Evolutionary conservation across 2,888 invertebrate species (phyloP).

Genomic region (Kuschelorhynchus macadamiae): DNA sequence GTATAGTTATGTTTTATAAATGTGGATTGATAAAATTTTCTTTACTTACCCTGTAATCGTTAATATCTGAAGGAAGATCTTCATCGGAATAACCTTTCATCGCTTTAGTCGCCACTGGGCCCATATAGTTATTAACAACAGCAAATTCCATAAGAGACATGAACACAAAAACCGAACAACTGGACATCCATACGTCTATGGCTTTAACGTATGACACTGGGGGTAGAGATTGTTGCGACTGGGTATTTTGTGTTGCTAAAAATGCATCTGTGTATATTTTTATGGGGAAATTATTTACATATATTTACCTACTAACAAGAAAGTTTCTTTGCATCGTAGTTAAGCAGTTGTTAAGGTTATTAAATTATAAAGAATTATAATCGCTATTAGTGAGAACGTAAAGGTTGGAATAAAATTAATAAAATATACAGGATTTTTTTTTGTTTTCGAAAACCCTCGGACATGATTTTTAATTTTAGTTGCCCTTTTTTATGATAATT

Average conservation of each 20-base stretch:
- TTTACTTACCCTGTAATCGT: conserved; percentile 79
- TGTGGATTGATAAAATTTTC: too few species aligned
- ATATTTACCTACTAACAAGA: neutral
- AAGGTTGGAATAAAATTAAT: too few species aligned
- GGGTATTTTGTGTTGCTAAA: conserved; percentile 91
- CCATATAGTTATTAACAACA: conserved; percentile 89
- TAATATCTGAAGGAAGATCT: conserved; percentile 80
- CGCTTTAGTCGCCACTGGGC: conserved; percentile 87
- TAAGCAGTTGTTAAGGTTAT: too few species aligned
- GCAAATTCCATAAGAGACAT: conserved; percentile 92
- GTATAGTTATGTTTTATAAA: too few species aligned
- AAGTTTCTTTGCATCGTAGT: neutral
- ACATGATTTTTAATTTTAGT: too few species aligned
- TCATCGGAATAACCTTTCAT: conserved; percentile 94
- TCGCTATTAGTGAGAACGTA: too few species aligned
- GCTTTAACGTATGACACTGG: conserved; percentile 95
- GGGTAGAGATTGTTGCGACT: conserved; percentile 89
- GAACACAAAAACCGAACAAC: conserved; percentile 93
- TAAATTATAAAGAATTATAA: too few species aligned
- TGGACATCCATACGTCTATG: conserved; percentile 94
- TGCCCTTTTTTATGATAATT: too few species aligned
- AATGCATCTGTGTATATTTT: conserved; percentile 42
- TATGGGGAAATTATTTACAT: conserved; percentile 6
- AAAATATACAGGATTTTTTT: too few species aligned
- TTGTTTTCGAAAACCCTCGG: too few species aligned